Evolutionary conservation across 2,888 invertebrate species (phyloP).

Genomic region (Netelia fuscicornis): DNA sequence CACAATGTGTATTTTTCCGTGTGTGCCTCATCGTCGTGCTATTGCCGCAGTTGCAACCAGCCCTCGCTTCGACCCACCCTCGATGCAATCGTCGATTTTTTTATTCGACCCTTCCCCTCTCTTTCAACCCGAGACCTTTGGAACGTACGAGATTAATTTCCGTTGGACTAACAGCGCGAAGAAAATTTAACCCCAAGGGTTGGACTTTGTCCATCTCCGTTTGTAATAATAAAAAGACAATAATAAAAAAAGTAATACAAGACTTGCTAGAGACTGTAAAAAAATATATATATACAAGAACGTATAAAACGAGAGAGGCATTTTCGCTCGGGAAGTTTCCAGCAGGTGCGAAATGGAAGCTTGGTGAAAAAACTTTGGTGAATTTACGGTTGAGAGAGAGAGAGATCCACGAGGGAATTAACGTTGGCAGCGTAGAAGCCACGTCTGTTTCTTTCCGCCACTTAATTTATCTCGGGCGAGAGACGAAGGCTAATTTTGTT

Average conservation of each 20-base stretch:
- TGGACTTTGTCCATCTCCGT: conserved; percentile 25
- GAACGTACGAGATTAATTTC: conserved; percentile 75
- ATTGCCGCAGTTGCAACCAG: conserved; percentile 48
- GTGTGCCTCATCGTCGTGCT: conserved; percentile 39
- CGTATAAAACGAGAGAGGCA: background rate
- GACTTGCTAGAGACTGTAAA: background rate
- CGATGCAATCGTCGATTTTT: conserved; percentile 58
- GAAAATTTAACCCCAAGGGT: conserved; percentile 29
- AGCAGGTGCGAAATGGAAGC: conserved; percentile 28
- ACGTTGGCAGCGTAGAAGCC: conserved; percentile 41
- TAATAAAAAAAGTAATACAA: background rate
- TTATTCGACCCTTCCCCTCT: conserved; percentile 7
- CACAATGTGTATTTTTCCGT: conserved; percentile 29
- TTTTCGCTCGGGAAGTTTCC: conserved; percentile 31
- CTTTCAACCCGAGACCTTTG: background rate
- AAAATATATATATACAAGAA: background rate
- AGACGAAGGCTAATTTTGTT: conserved; percentile 80
- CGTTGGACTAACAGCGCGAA: conserved; percentile 51
- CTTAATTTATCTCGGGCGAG: conserved; percentile 77
- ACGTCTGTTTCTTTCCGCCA: conserved; percentile 68
- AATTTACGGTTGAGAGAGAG: conserved; percentile 23
- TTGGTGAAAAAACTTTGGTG: conserved; percentile 21
- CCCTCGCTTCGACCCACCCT: conserved; percentile 44
- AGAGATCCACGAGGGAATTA: conserved; percentile 46
- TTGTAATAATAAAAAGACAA: background rate